Evolutionary conservation across 2,888 invertebrate genomes (phyloP).

Genomic region (Brachynemurus nebulosus): DNA sequence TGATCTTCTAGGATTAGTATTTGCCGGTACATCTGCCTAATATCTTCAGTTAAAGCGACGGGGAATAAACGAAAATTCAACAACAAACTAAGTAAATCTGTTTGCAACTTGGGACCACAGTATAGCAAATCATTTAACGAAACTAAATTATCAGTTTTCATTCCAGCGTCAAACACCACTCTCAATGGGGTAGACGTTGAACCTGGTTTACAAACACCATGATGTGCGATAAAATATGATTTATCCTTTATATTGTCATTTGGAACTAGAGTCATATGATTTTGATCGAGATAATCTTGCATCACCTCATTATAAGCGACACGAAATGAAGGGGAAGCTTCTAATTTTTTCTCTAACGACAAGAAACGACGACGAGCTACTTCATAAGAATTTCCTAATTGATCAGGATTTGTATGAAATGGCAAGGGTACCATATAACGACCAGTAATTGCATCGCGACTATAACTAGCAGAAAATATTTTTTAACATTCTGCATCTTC

Average conservation of each 20-base stretch:
- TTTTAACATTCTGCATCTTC: too few relatives aligned
- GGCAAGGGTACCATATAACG: too few relatives aligned
- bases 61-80: conserved; percentile 10
- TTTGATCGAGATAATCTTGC: not conserved
- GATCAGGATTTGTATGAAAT: too few relatives aligned
- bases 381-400: too few relatives aligned
- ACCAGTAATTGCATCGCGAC: too few relatives aligned
- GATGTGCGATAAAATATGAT: conserved; percentile 9
- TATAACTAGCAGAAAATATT: too few relatives aligned
- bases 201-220: conserved; percentile 1
- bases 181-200: conserved; percentile 5
- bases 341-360: too few relatives aligned
- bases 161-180: conserved; percentile 9
- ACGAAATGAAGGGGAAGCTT: too few relatives aligned
- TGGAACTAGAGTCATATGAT: not conserved
- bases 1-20: conserved; percentile 8
- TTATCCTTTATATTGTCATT: not conserved
- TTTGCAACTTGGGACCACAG: conserved; percentile 12
- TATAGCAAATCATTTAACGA: conserved; percentile 10
- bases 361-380: too few relatives aligned
- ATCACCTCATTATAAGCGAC: not conserved
- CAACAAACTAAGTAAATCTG: conserved; percentile 9
- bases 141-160: not conserved
- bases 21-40: conserved; percentile 13
- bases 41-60: conserved; percentile 12